These are phyloP conservation scores for Alca torda DNA, from an alignment of 2,797 vertebrate genomes.

Conservation along the genomic window DNA sequence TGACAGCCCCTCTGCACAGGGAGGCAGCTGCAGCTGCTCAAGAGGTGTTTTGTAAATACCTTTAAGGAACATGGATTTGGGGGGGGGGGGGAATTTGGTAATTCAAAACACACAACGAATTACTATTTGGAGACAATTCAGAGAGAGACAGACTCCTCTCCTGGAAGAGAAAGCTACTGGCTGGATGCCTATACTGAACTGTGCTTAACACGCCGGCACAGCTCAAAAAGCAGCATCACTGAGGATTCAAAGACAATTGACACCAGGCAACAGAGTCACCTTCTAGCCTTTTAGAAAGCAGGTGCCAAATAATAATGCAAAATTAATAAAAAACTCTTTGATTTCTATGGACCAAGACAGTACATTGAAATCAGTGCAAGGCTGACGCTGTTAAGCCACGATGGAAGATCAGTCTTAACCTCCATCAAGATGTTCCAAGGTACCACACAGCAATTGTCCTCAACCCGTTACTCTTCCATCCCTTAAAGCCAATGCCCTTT, in stretches of 20 bases:
- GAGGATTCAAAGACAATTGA: neutral
- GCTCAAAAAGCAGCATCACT: neutral
- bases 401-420: neutral
- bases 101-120: neutral
- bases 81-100: neutral
- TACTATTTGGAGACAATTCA: neutral
- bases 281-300: neutral
- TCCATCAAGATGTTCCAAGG: neutral
- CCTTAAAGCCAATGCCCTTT: neutral
- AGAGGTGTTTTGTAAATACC: neutral
- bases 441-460: too few relatives aligned
- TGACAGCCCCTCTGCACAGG: too few relatives aligned
- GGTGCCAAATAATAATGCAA: neutral
- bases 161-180: neutral
- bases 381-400: neutral
- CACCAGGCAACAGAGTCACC: neutral
- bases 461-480: neutral
- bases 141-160: neutral
- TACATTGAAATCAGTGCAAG: neutral
- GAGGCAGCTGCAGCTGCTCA: neutral
- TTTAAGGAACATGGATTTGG: neutral
- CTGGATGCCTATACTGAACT: neutral
- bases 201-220: rapidly evolving
- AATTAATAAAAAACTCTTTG: neutral
- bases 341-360: neutral